A percentile compares a stretch with the other conserved stretches of the same genome.
Evolutionary conservation across 2,113 vertebrate genomes (phyloP).

Genomic region (Melierax canorus): DNA sequence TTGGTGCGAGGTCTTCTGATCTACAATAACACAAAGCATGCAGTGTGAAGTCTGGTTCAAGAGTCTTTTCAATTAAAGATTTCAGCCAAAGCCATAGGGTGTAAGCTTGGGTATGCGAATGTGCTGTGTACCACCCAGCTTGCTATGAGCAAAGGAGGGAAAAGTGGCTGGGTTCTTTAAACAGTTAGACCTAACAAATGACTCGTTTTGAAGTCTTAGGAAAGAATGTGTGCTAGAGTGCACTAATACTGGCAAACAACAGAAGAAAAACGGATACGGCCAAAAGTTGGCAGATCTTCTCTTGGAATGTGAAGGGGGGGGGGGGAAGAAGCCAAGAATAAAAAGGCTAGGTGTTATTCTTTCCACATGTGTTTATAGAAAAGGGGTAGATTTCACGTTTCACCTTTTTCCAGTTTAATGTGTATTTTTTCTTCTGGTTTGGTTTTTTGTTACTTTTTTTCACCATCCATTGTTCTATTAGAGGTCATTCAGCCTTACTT

Average conservation of each 20-base stretch:
- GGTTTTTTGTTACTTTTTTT: conserved; percentile 1
- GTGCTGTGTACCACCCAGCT: conserved; percentile 18
- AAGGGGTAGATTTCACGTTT: conserved; percentile 39
- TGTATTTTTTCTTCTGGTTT: conserved; percentile 11
- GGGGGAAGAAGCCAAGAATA: background rate
- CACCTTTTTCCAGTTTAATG: conserved; percentile 40
- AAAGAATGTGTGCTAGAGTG: conserved; percentile 29
- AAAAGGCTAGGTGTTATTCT: conserved; percentile 52
- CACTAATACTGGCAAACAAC: conserved; percentile 28
- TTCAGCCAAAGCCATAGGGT: background rate
- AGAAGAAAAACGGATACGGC: background rate
- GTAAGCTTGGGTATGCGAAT: background rate
- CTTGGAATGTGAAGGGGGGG: conserved; percentile 7
- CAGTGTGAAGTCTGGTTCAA: background rate
- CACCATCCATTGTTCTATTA: conserved; percentile 4
- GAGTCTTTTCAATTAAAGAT: background rate
- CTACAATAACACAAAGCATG: background rate
- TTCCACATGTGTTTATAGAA: conserved; percentile 59
- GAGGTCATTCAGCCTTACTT: background rate
- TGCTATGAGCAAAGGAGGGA: background rate
- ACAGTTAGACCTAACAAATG: background rate
- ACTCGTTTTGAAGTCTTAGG: conserved; percentile 8
- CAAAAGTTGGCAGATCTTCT: conserved; percentile 20
- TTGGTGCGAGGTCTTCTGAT: background rate
- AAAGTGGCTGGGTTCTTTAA: background rate